These are phyloP conservation scores for Hippasteria phrygiana DNA, from an alignment of 53 echinoderm and acorn worm genomes.

Conservation along the genomic window DNA sequence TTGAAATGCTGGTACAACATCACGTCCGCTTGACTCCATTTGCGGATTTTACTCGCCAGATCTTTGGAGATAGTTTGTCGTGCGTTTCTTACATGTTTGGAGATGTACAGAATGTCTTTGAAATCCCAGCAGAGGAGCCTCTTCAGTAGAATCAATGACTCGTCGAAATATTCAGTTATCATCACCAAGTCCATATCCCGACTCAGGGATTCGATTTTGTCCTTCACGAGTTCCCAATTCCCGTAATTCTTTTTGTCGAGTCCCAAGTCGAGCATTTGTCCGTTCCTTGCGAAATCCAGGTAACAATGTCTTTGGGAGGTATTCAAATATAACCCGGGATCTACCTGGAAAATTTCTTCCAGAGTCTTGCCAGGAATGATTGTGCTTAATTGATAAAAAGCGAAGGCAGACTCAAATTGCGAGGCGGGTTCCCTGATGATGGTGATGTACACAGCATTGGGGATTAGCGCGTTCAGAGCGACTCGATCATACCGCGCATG, in stretches of 20 bases:
- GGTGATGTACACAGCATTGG: slow-evolving; percentile 59
- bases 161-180: slow-evolving; percentile 75
- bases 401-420: slow-evolving; percentile 78
- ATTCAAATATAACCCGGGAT: slow-evolving; percentile 26
- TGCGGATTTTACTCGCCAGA: slow-evolving; percentile 18
- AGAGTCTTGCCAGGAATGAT: slow-evolving; percentile 37
- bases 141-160: slow-evolving; percentile 67
- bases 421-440: slow-evolving; percentile 64
- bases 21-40: slow-evolving; percentile 72
- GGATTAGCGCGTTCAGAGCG: slow-evolving; percentile 47
- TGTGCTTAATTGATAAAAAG: slow-evolving; percentile 49
- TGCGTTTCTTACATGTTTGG: slow-evolving; percentile 60
- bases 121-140: slow-evolving; percentile 68
- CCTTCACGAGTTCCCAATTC: slow-evolving; percentile 16
- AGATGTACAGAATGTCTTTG: slow-evolving; percentile 70
- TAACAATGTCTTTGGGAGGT: slow-evolving; percentile 6
- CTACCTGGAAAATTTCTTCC: slow-evolving; percentile 54
- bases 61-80: slow-evolving; percentile 22
- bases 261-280: slow-evolving; percentile 73
- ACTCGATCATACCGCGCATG: slow-evolving; percentile 66
- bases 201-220: slow-evolving; percentile 32
- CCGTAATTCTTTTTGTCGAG: slow-evolving; percentile 41
- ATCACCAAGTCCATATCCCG: slow-evolving; percentile 72
- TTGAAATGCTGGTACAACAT: slow-evolving; percentile 74
- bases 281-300: slow-evolving; percentile 16